Conservation (phyloP, 2,797 vertebrate species). For the Melopsittacus undulatus region DNA sequence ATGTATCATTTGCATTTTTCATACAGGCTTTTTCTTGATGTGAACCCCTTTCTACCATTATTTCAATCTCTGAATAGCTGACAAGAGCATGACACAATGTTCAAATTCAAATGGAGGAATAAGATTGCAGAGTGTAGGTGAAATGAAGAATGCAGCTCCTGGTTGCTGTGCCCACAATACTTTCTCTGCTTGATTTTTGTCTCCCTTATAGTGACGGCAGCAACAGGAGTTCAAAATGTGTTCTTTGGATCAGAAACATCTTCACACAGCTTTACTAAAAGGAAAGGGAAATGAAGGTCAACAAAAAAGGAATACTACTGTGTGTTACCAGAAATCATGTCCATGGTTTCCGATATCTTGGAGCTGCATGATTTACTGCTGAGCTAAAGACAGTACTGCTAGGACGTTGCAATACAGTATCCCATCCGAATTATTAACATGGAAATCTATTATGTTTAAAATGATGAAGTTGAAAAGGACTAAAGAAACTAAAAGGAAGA, state of each 20-base stretch:
- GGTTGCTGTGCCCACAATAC: neutral
- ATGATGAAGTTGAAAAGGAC: neutral
- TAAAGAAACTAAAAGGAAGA: neutral
- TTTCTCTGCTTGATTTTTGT: neutral
- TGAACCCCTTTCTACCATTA: neutral
- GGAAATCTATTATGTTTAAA: neutral
- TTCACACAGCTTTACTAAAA: neutral
- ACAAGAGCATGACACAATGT: neutral
- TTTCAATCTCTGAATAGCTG: neutral
- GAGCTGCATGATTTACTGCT: neutral
- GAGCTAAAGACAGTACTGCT: neutral
- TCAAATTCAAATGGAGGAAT: neutral
- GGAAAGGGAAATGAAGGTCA: conserved; percentile 31
- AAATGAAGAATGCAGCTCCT: neutral
- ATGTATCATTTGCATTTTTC: neutral
- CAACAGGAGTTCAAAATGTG: neutral
- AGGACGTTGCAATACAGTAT: neutral
- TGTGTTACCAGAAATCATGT: neutral
- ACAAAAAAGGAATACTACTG: neutral
- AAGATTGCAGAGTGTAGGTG: neutral
- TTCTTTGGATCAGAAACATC: neutral
- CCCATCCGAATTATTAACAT: neutral
- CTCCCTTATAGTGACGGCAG: neutral
- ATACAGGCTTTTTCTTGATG: neutral
- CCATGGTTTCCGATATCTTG: neutral